Evolutionary conservation across 2,113 vertebrate species (phyloP).

Genomic region (Candoia aspera): DNA sequence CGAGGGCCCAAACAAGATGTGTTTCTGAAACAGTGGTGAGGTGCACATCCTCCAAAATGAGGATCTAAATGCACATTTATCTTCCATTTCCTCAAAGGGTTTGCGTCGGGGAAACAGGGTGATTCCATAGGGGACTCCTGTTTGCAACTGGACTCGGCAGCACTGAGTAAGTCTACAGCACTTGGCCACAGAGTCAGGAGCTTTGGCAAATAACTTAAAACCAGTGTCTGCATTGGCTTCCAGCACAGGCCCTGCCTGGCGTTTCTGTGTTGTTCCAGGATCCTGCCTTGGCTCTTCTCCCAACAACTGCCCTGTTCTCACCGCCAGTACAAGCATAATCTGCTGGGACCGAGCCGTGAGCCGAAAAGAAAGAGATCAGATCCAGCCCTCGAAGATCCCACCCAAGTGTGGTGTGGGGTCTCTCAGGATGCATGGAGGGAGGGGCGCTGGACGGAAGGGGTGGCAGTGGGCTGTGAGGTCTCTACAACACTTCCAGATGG

Average conservation of each 20-base stretch:
- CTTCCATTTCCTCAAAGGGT: slow-evolving; percentile 56
- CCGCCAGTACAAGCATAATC: not conserved
- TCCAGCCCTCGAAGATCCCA: not conserved
- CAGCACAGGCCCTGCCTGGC: slow-evolving; percentile 11
- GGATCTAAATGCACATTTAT: slow-evolving; percentile 23
- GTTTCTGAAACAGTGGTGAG: fast-evolving
- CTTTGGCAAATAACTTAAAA: slow-evolving; percentile 73
- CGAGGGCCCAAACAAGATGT: slow-evolving; percentile 23
- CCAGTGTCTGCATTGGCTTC: not conserved
- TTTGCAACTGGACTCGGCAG: slow-evolving; percentile 26
- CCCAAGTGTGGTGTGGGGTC: fast-evolving
- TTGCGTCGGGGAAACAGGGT: slow-evolving; percentile 8
- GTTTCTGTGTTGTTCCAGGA: not conserved
- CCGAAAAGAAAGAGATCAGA: not conserved
- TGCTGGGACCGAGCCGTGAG: not conserved
- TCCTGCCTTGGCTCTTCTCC: not conserved
- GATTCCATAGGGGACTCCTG: slow-evolving; percentile 23
- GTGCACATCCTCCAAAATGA: slow-evolving; percentile 67
- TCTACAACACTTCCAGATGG: not conserved
- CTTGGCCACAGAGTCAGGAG: slow-evolving; percentile 62
- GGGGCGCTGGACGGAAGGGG: not conserved
- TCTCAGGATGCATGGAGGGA: not conserved
- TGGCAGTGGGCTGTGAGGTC: not conserved
- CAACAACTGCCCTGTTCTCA: slow-evolving; percentile 12
- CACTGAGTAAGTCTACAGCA: not conserved